These are phyloP conservation scores for Rhingia rostrata DNA, from an alignment of 2,888 invertebrate genomes.

Conservation along the genomic window DNA sequence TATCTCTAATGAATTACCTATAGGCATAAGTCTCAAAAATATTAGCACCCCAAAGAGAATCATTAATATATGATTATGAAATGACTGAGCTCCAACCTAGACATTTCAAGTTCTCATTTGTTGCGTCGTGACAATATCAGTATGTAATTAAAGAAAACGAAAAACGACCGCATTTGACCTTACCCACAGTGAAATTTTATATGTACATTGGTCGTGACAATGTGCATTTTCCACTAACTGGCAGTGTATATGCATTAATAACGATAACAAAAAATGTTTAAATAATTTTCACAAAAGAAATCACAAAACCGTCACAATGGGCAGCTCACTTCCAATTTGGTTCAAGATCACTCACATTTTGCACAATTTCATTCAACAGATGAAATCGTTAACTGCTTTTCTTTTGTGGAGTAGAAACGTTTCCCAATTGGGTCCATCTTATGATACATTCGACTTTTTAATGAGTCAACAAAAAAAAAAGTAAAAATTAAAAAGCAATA, in stretches of 20 bases:
- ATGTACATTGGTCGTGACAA: constrained; percentile 52
- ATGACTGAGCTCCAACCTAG: not conserved
- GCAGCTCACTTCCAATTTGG: constrained; percentile 38
- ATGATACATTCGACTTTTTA: constrained; percentile 35
- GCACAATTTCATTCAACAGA: constrained; percentile 42
- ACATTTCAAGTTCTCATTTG: constrained; percentile 3
- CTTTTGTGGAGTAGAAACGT: constrained; percentile 14
- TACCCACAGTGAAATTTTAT: constrained; percentile 28
- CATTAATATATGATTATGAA: constrained; percentile 14
- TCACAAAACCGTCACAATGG: constrained; percentile 6
- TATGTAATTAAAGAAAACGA: constrained; percentile 33
- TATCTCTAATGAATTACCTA: not conserved
- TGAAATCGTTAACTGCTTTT: constrained; percentile 29
- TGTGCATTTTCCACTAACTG: constrained; percentile 42
- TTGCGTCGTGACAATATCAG: not conserved
- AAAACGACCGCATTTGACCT: constrained; percentile 54
- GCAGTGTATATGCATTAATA: constrained; percentile 8
- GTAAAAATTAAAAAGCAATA: not conserved
- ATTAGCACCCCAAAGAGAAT: not conserved
- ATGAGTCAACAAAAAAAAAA: constrained; percentile 20
- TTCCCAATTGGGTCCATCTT: constrained; percentile 35
- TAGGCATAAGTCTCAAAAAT: not conserved
- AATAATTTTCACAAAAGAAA: constrained; percentile 13
- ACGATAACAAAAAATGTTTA: constrained; percentile 21
- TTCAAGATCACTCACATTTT: constrained; percentile 63